Conservation (phyloP, 2,888 invertebrate species). For the Drosophila fulvimacula region DNA sequence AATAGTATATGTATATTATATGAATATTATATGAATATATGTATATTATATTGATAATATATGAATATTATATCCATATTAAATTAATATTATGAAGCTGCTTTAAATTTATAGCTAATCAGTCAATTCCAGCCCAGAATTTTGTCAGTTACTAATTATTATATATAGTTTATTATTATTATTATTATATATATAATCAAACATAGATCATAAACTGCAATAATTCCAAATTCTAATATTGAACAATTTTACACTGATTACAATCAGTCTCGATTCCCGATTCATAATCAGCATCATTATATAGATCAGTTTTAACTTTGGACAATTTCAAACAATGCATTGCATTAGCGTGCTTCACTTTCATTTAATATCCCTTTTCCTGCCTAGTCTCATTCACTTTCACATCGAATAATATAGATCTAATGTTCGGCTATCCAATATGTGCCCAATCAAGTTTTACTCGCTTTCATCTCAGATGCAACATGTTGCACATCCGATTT, state of each 20-base stretch:
- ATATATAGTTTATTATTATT: no score
- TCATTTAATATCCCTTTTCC: slow-evolving; percentile 31
- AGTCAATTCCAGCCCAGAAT: no score
- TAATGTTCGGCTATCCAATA: slow-evolving; percentile 9
- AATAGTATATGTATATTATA: no score
- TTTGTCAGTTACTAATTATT: no score
- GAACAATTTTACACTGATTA: neutral
- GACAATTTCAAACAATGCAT: neutral
- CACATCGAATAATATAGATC: slow-evolving; percentile 8
- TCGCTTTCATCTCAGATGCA: slow-evolving; percentile 54
- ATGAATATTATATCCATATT: no score
- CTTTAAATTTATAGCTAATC: no score
- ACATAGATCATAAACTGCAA: neutral
- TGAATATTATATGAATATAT: no score
- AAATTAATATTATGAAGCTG: no score
- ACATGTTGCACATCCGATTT: slow-evolving; percentile 42
- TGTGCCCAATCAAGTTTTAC: slow-evolving; percentile 23
- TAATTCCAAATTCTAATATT: no score
- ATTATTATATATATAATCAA: no score
- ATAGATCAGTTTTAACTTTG: neutral
- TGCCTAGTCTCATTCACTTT: slow-evolving; percentile 41
- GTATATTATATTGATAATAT: no score
- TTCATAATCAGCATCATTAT: neutral
- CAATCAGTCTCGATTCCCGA: no score
- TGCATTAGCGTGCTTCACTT: slow-evolving; percentile 17